Evolutionary conservation across 2,113 vertebrate species (phyloP), one percentile per base, ranked within the genome.

Genomic region (Xenopus borealis): DNA sequence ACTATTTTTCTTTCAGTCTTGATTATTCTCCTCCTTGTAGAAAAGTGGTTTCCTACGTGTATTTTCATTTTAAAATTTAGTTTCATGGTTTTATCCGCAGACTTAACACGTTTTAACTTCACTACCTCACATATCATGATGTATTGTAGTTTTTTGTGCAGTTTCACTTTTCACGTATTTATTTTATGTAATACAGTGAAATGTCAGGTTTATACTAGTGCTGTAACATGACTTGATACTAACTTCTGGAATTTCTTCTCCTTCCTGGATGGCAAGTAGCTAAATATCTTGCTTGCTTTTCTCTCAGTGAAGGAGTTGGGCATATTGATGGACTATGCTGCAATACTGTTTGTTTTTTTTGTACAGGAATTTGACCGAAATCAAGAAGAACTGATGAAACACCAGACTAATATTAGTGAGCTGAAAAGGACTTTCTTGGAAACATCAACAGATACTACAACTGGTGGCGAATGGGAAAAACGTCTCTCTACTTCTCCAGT

Each of bases 351-450:
- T 30, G 81, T 72, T 81, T 77, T 82, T 84, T 85, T 72, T 80
- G 75, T 78, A 47, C 80, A 93, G 91, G 91, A 92, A 71, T 86
- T 91, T 89, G 92, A 91, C 45, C 92, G 93, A 83, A 88, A 92
- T 64, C 91, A 92, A 44, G 90, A 91, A 55, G 96, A 94, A 77
- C 82, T 95, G 82, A 87, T 93, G 91, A 94, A 95, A 85, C 95
- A 97, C 83, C 95, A 96, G 75, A 94, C 88, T 72, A 95, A 94
- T 90, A 94, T 98, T 87, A 96, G 92, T 46, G 93, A 98, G 82
- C 88, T 98, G 91, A 98, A 98, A 90, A 92, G 95, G 82, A 96
- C 92, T 82, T 98, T 97, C 90, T 88, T 98, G 89, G 93, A 96
- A 88, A 94, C 90, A 11, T 89, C 90, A 13, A 83, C 83, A 80